phyloP scores from a whole-genome alignment of 2,888 invertebrate genomes.

The Fragum whitleyi region DNA sequence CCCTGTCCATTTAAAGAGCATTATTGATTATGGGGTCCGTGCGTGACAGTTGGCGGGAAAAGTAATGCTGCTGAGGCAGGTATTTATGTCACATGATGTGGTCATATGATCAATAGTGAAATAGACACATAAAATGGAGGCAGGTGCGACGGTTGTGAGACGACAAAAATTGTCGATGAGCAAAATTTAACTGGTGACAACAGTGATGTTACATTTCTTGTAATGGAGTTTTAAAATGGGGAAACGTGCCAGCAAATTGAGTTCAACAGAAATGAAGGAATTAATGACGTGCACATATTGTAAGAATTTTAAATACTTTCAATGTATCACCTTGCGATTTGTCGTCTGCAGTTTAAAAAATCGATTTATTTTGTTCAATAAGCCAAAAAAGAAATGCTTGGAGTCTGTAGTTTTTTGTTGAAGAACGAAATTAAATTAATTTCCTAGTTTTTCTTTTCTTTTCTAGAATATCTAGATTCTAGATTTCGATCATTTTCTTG shows the following conservation, averaged over 20 bases:
- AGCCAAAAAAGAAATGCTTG: too few species aligned
- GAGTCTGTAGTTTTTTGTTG: too few species aligned
- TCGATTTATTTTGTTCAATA: too few species aligned
- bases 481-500: too few species aligned
- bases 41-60: conserved; percentile 30
- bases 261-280: conserved; percentile 70
- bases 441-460: too few species aligned
- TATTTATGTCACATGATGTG: conserved; percentile 24
- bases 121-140: conserved; percentile 31
- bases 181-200: not conserved
- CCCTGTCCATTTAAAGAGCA: conserved; percentile 3
- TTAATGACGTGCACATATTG: conserved; percentile 73
- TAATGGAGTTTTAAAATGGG: conserved; percentile 69
- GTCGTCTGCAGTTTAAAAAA: too few species aligned
- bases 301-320: conserved; percentile 48
- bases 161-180: conserved; percentile 13
- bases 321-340: too few species aligned
- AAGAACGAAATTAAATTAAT: too few species aligned
- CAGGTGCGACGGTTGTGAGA: conserved; percentile 4
- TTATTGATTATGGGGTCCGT: conserved; percentile 8
- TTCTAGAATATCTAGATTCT: too few species aligned
- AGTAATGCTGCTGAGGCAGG: conserved; percentile 9
- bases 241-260: conserved; percentile 72
- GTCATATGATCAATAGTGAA: conserved; percentile 37
- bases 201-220: not conserved